phyloP scores from a whole-genome alignment of 1,140 invertebrate genomes.

The Bombus ignitus region DNA sequence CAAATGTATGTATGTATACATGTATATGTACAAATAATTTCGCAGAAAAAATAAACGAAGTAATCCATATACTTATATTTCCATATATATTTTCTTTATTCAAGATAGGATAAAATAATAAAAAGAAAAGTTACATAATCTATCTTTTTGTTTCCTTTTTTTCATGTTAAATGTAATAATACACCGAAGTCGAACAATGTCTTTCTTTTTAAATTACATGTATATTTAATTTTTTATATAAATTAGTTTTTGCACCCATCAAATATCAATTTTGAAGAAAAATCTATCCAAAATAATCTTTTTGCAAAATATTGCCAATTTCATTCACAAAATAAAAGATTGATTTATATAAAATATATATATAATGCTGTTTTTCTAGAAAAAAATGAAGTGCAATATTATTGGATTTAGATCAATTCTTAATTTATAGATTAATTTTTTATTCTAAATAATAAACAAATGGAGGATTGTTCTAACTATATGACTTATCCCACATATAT shows the following conservation, averaged over 20 bases:
- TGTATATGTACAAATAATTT: constrained; percentile 55
- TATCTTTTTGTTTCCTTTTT: not conserved
- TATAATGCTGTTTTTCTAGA: not conserved
- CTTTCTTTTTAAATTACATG: no score
- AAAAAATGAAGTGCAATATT: not conserved
- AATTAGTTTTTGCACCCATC: no score
- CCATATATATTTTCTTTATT: not conserved
- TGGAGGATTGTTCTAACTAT: not conserved
- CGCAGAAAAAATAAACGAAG: constrained; percentile 51
- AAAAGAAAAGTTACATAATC: not conserved
- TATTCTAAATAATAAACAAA: not conserved
- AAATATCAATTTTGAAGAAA: not conserved
- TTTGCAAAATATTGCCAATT: not conserved
- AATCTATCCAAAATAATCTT: not conserved
- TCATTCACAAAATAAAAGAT: not conserved
- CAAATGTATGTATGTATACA: constrained; percentile 20
- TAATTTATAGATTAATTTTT: not conserved
- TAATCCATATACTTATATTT: not conserved
- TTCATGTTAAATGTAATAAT: no score
- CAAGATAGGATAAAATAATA: not conserved
- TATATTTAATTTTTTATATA: no score
- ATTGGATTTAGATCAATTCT: not conserved
- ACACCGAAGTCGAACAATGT: no score
- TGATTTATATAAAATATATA: not conserved
- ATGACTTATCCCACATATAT: constrained; percentile 1